phyloP scores from a whole-genome alignment of 2,113 vertebrate genomes.

The Pseudorasbora parva region DNA sequence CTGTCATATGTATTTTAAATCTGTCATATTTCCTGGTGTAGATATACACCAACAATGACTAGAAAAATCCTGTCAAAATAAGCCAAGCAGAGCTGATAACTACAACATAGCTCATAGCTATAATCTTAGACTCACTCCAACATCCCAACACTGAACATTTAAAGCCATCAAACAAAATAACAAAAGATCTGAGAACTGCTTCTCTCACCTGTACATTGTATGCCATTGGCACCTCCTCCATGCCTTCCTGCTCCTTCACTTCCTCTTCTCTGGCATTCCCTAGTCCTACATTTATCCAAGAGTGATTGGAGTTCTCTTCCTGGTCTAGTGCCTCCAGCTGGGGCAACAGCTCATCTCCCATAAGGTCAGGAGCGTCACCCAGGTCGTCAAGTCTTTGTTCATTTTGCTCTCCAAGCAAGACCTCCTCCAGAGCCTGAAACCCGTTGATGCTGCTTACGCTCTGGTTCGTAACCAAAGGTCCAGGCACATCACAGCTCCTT shows the following conservation, averaged over 20 bases:
- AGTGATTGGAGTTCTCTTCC: slow-evolving; percentile 67
- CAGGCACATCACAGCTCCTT: slow-evolving; percentile 57
- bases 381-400: slow-evolving; percentile 85
- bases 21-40: not conserved
- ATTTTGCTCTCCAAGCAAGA: slow-evolving; percentile 83
- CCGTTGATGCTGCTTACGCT: slow-evolving; percentile 76
- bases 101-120: not conserved
- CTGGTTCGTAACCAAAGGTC: slow-evolving; percentile 50
- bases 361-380: slow-evolving; percentile 84
- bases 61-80: not conserved
- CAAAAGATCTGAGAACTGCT: not conserved
- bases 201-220: slow-evolving; percentile 70
- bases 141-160: not conserved
- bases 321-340: slow-evolving; percentile 91
- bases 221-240: slow-evolving; percentile 52
- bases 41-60: not conserved
- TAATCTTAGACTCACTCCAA: not conserved
- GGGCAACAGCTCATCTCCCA: slow-evolving; percentile 89
- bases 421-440: slow-evolving; percentile 86
- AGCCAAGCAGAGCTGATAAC: not conserved
- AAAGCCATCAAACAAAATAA: not conserved
- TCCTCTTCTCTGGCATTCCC: slow-evolving; percentile 42
- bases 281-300: slow-evolving; percentile 67
- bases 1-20: too few relatives aligned
- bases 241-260: slow-evolving; percentile 6